Conservation (phyloP, 2,113 vertebrate genomes). For the Macrotus californicus region DNA sequence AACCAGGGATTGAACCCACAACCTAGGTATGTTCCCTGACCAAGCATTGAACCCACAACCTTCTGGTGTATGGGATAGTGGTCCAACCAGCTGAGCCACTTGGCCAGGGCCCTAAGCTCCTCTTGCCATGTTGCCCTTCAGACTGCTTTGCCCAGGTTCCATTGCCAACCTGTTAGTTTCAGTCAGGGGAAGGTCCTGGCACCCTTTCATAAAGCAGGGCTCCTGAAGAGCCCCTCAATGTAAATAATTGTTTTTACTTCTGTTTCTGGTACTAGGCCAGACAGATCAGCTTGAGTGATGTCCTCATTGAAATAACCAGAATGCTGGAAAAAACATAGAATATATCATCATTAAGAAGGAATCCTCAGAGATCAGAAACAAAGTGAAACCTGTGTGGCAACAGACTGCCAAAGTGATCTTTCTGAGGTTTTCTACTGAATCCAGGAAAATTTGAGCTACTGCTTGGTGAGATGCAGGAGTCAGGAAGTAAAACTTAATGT, state of each 20-base stretch:
- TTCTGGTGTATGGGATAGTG: too few species aligned
- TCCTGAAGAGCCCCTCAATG: not conserved
- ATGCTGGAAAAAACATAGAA: not conserved
- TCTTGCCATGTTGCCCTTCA: not conserved
- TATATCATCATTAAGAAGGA: not conserved
- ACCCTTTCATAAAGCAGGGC: fast-evolving
- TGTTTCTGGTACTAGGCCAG: not conserved
- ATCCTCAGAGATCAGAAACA: not conserved
- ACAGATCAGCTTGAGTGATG: not conserved
- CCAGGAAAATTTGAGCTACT: not conserved
- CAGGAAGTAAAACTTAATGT: not conserved
- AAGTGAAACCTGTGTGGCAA: not conserved
- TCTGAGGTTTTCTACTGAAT: not conserved
- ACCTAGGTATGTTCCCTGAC: too few species aligned
- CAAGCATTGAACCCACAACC: too few species aligned
- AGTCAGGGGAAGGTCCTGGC: not conserved
- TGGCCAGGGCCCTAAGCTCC: too few species aligned
- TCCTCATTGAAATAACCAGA: not conserved
- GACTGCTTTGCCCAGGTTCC: not conserved
- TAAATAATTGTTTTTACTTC: not conserved
- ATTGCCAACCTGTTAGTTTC: not conserved
- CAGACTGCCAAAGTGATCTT: not conserved
- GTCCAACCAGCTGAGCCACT: too few species aligned
- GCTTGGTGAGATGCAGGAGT: not conserved
- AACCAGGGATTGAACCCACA: too few species aligned